A percentile compares a stretch with the other conserved stretches of the same genome.
Conservation (phyloP, 2,797 vertebrate genomes). For the Forpus xanthops region DNA sequence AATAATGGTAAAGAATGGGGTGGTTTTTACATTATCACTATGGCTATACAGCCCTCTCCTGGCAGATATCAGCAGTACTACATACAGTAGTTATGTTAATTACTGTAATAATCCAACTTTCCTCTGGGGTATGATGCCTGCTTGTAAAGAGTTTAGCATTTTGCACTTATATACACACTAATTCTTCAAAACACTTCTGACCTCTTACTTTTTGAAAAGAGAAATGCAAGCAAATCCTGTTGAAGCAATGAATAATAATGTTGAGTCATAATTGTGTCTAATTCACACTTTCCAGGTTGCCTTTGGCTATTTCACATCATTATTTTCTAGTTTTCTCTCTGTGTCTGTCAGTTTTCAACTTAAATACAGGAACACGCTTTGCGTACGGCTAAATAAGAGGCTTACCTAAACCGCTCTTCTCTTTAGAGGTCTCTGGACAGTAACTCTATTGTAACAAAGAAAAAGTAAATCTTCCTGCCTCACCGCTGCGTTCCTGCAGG, state of each 20-base stretch:
- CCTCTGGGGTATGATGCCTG: fast-evolving
- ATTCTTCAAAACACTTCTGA: not conserved
- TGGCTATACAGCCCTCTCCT: not conserved
- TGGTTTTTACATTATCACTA: not conserved
- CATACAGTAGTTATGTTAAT: not conserved
- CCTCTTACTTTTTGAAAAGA: not conserved
- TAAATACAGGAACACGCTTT: fast-evolving
- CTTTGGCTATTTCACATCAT: not conserved
- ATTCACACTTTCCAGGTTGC: not conserved
- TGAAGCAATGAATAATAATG: not conserved
- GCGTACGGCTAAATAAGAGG: not conserved
- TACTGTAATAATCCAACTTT: not conserved
- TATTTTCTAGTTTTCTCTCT: not conserved
- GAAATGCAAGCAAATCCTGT: not conserved
- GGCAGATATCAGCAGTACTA: not conserved
- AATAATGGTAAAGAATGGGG: not conserved
- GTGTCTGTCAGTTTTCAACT: not conserved
- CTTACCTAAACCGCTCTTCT: not conserved
- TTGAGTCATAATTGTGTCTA: not conserved
- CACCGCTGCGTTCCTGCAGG: not conserved
- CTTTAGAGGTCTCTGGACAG: too few relatives aligned
- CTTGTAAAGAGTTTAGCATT: not conserved
- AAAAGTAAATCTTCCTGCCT: not conserved
- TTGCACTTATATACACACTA: fast-evolving
- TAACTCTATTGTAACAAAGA: not conserved